Base-by-base conservation (phyloP, 2,888 invertebrate species). In the Rhaphigaster nebulosa region DNA sequence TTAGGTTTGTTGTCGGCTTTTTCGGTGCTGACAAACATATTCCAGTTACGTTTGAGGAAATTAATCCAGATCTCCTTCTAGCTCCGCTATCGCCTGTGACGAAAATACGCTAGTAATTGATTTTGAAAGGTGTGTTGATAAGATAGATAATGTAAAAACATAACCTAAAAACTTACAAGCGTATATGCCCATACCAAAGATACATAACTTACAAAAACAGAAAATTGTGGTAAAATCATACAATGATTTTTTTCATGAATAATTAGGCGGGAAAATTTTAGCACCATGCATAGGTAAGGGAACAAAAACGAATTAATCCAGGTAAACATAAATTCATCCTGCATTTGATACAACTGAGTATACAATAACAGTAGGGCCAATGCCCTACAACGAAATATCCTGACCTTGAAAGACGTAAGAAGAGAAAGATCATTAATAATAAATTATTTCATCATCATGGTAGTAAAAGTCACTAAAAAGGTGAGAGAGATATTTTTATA, bases 31-130 rank as follows among this genome's bases (percentile, higher is more conserved):
- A 87, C 26, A 87, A 87, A 70, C 91, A 91, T 38, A 91, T 41
- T 38, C 90, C 90, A 34, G 89, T 90, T n/a, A 92, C 52, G 90
- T 88, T 91, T 29, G 91, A 56, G 10, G 91, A 91, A 54, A 92
- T 91, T 80, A 92, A 90, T 29, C 90, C 88, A 84, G 91, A 88
- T 65, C 91, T 92, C 56, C 90, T 92, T 65, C 90, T 91, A 88
- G 88, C 91, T 65, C 76, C 76, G 76, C 90, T 91, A 52, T 92
- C 91, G 54, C 88, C 91, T 92, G 87, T 52, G 90, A 90, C 1
- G n/a, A 45, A 88, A 29, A 90, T 45, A 90, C 89, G 52, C 26
- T 80, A 38, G 6, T 15, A 12, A 45, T 20, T 54, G 23, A n/a
- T 50, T 54, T 87, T 84, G 45, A 84, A 84, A 84, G 15, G 34